These are phyloP conservation scores for Glyptemys insculpta DNA, from an alignment of 2,797 vertebrate genomes.

Conservation along the genomic window DNA sequence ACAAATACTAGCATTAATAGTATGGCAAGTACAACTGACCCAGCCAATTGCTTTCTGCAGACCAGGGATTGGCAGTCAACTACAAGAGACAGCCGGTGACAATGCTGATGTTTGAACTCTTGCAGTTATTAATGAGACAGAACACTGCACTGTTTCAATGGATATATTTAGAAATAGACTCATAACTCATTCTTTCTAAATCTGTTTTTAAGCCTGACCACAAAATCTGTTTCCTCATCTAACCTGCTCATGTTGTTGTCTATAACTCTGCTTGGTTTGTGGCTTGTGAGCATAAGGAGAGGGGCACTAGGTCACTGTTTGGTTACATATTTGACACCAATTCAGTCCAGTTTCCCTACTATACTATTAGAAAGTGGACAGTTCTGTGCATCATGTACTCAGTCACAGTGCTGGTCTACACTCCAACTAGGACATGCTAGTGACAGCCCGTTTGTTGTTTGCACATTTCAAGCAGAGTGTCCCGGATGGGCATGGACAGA, in stretches of 20 bases:
- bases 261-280: background rate
- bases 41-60: background rate
- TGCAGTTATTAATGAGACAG: too few relatives aligned
- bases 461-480: background rate
- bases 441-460: background rate
- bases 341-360: background rate
- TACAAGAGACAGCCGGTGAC: background rate
- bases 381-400: rapidly evolving
- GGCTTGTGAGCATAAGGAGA: rapidly evolving
- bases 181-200: background rate
- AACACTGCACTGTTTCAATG: background rate
- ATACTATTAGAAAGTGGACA: background rate
- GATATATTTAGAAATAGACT: background rate
- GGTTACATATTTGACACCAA: background rate
- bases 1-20: background rate
- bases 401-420: background rate
- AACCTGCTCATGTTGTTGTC: too few relatives aligned
- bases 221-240: background rate
- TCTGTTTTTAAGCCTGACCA: background rate
- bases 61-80: background rate
- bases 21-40: background rate
- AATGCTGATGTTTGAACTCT: background rate
- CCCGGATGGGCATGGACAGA: background rate
- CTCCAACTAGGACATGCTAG: background rate
- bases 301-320: background rate